Conservation (phyloP, 2,797 vertebrate genomes). For the Naso thynnoides region DNA sequence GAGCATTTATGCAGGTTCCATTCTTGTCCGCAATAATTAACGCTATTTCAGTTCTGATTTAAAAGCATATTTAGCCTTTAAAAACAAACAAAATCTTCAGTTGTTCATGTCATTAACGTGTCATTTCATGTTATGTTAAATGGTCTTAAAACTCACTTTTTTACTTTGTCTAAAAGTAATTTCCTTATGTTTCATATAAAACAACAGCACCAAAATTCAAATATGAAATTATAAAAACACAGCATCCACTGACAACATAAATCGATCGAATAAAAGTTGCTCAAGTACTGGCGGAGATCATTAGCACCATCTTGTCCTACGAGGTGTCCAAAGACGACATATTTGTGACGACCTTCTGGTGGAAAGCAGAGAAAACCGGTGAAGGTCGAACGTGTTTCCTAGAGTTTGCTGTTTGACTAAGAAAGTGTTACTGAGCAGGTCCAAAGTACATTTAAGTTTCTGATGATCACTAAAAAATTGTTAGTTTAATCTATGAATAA, state of each 20-base stretch:
- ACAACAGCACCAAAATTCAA: slow-evolving; percentile 45
- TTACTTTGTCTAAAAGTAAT: not conserved
- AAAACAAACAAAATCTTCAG: not conserved
- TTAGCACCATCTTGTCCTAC: slow-evolving; percentile 60
- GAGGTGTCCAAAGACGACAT: not conserved
- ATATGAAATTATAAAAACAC: not conserved
- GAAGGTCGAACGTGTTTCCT: not conserved
- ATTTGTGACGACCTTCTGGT: slow-evolving; percentile 6
- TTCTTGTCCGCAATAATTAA: not conserved
- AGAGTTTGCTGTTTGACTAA: slow-evolving; percentile 1
- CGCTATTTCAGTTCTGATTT: not conserved
- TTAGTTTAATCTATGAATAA: slow-evolving; percentile 22
- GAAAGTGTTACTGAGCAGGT: slow-evolving; percentile 67
- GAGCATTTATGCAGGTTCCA: not conserved
- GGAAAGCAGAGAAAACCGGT: not conserved
- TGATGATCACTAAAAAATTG: slow-evolving; percentile 26
- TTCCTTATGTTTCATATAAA: slow-evolving; percentile 17
- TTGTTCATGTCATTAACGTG: not conserved
- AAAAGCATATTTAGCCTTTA: not conserved
- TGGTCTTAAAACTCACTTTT: not conserved
- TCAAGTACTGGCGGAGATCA: slow-evolving; percentile 46
- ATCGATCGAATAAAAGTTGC: slow-evolving; percentile 15
- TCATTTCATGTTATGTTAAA: not conserved
- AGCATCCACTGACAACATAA: slow-evolving; percentile 11
- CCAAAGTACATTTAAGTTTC: slow-evolving; percentile 11